phyloP scores from a whole-genome alignment of 2,888 invertebrate species.

The Netelia inedita region DNA sequence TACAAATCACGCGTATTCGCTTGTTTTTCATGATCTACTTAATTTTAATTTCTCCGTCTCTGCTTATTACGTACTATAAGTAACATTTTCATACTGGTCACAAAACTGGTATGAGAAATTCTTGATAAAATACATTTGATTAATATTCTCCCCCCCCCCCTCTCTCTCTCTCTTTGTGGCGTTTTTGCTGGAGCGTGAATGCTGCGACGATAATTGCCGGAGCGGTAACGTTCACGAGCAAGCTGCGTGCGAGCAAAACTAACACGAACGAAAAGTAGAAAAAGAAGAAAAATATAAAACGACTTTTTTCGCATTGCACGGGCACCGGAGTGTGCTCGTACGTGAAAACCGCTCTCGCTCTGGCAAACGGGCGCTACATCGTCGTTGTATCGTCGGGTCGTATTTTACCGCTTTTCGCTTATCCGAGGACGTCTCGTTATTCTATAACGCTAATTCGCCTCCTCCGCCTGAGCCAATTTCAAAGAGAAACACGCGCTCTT shows the following conservation, averaged over 20 bases:
- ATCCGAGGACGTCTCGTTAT: slow-evolving; percentile 30
- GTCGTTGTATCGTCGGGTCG: not conserved
- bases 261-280: slow-evolving; percentile 1
- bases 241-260: slow-evolving; percentile 38
- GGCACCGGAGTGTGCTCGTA: not conserved
- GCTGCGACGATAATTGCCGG: slow-evolving; percentile 37
- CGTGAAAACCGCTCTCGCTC: slow-evolving; percentile 2
- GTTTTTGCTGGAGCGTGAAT: slow-evolving; percentile 31
- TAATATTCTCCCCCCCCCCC: slow-evolving; percentile 5
- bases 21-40: slow-evolving; percentile 1
- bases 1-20: not conserved
- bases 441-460: slow-evolving; percentile 38
- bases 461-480: slow-evolving; percentile 17
- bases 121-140: slow-evolving; percentile 42
- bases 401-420: slow-evolving; percentile 31
- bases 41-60: not conserved
- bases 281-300: slow-evolving; percentile 1
- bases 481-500: slow-evolving; percentile 1
- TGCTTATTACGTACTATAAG: not conserved
- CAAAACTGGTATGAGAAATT: slow-evolving; percentile 42
- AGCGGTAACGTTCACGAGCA: slow-evolving; percentile 45
- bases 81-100: slow-evolving; percentile 34
- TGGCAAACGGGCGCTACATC: not conserved
- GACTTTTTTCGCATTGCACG: not conserved
- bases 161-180: slow-evolving; percentile 29